Percentiles rank a stretch among this genome's conserved stretches.
Conservation (phyloP, 2,888 invertebrate genomes). For the Synergus itoensis region DNA sequence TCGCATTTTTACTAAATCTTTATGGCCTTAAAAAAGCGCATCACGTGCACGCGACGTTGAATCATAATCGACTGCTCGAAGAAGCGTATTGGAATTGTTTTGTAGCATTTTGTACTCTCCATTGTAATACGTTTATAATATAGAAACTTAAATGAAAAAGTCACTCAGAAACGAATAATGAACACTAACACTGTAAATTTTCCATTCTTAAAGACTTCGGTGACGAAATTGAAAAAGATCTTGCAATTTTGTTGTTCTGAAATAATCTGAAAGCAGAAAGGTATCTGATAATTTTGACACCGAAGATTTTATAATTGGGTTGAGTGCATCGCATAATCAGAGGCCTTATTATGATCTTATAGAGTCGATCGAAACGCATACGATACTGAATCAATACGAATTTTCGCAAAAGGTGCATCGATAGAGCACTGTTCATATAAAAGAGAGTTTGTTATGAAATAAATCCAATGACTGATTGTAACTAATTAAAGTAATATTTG, state of each 20-base stretch:
- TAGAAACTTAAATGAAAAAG: constrained; percentile 49
- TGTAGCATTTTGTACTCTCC: constrained; percentile 69
- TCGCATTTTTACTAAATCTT: constrained; percentile 66
- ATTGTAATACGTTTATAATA: constrained; percentile 65
- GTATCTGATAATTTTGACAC: constrained; percentile 47
- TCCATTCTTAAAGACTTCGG: constrained; percentile 11
- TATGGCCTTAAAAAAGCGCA: constrained; percentile 70
- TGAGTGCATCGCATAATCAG: constrained; percentile 63
- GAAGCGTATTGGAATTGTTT: constrained; percentile 69
- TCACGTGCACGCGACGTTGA: constrained; percentile 59
- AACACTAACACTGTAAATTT: constrained; percentile 24
- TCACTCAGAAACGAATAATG: constrained; percentile 33
- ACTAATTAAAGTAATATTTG: constrained; percentile 65
- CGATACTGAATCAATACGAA: constrained; percentile 46
- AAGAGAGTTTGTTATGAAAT: constrained; percentile 70
- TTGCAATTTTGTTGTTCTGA: constrained; percentile 47
- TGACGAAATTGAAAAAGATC: constrained; percentile 23
- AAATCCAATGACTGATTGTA: constrained; percentile 74
- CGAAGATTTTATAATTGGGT: constrained; percentile 51
- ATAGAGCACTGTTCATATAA: constrained; percentile 33
- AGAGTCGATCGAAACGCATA: constrained; percentile 48
- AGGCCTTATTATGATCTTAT: constrained; percentile 68
- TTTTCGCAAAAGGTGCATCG: constrained; percentile 46
- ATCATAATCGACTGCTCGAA: constrained; percentile 58
- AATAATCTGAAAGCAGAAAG: too few species aligned